Base-by-base conservation (phyloP, 2,888 invertebrate genomes). In the Eucriotettix oculatus region DNA sequence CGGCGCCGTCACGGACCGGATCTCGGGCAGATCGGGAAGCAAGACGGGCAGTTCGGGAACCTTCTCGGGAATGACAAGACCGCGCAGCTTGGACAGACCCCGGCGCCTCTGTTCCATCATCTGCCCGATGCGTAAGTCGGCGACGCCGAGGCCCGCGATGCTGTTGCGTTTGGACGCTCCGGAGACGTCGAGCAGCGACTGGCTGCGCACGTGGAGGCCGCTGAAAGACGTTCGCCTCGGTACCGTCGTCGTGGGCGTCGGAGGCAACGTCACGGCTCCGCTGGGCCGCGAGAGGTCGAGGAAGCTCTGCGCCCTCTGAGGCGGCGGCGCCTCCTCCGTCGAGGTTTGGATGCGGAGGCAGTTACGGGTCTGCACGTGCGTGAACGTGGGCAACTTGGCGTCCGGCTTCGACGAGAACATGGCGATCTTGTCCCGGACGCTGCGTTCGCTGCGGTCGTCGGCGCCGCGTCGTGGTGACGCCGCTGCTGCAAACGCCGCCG, bases 11-110 rank as follows among this genome's bases (percentile, higher is more conserved):
- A 29, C 29, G 2, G 29, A 53, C 73, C 86, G 87, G 59, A 92
- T 91, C 77, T 87, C 88, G 1, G 91, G 90, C 68, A 92, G 75
- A 73, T 89, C 88, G 53, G 62, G 59, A 10, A 74, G 67, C 62
- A 72, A 64, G 5, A 75, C 71, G 48, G 48, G 48, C 48, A 48
- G 12, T 65, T 80, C 76, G 40, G 78, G 73, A 14, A 80, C 77
- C 63, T 80, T 78, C 68, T 92, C 91, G 9, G 92, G 92, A 70
- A 93, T 93, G 43, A 90, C 87, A 67, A 93, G 75, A n/a, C 91
- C 92, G 68, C 90, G 81, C 62, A 93, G 74, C 73, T 91, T 92
- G 3, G 90, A 88, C 74, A 90, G 82, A 17, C 87, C 86, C 69
- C 85, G 86, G 65, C 86, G 83, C 60, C 91, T 79, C 71, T 90